These are phyloP conservation scores for Muscina levida DNA, from an alignment of 2,888 invertebrate species.

Conservation along the genomic window DNA sequence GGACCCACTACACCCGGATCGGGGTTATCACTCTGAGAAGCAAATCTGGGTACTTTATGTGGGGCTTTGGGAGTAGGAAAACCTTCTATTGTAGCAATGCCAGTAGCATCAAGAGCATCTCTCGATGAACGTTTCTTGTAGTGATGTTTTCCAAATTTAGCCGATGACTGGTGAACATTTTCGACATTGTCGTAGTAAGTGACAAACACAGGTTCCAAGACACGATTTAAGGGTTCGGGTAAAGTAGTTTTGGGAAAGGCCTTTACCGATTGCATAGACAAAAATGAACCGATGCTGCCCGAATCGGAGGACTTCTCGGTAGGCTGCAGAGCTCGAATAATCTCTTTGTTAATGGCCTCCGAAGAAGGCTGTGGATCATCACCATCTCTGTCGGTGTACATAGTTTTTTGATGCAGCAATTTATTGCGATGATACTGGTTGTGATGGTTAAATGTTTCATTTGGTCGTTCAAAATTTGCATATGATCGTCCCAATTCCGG, in stretches of 20 bases:
- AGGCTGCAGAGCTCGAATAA: conserved; percentile 74
- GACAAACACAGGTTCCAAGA: conserved; percentile 89
- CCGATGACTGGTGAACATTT: conserved; percentile 70
- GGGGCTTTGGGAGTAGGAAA: conserved; percentile 76
- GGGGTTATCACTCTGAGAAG: conserved; percentile 87
- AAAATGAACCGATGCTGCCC: conserved; percentile 87
- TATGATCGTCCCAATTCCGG: conserved; percentile 72
- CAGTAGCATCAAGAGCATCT: conserved; percentile 69
- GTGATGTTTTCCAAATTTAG: conserved; percentile 67
- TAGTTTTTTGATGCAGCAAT: conserved; percentile 74
- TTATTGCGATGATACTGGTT: conserved; percentile 78
- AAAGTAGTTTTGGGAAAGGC: conserved; percentile 89
- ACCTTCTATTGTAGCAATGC: conserved; percentile 73
- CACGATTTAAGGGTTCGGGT: conserved; percentile 89
- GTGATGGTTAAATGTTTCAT: conserved; percentile 78
- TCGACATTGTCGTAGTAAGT: conserved; percentile 84
- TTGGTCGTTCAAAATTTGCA: conserved; percentile 74
- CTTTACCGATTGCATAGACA: conserved; percentile 92
- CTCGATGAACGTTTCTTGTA: conserved; percentile 62
- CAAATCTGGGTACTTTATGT: conserved; percentile 74
- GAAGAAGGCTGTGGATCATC: conserved; percentile 64
- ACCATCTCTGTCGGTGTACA: conserved; percentile 70
- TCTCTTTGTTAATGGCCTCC: conserved; percentile 77
- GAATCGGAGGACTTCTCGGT: conserved; percentile 79
- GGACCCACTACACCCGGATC: conserved; percentile 93